Evolutionary conservation across 2,797 vertebrate species (phyloP).

Genomic region (Alauda arvensis): DNA sequence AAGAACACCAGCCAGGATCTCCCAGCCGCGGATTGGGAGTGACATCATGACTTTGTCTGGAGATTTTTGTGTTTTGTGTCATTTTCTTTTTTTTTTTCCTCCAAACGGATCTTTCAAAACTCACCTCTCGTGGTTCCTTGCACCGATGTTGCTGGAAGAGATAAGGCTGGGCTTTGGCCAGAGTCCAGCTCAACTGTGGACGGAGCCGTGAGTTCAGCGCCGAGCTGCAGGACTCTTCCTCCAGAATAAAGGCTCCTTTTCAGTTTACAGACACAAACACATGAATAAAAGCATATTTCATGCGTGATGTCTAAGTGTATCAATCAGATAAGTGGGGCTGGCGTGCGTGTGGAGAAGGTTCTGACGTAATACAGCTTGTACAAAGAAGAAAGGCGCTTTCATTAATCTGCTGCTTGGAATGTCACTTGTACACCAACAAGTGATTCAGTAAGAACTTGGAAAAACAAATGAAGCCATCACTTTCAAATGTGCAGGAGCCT

Average conservation of each 20-base stretch:
- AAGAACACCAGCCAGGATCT: neutral
- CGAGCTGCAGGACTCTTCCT: conserved; percentile 23
- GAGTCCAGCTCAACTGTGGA: neutral
- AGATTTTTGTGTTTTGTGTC: fast-evolving
- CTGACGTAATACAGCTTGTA: conserved; percentile 34
- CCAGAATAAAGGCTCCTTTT: conserved; percentile 55
- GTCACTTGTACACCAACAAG: conserved; percentile 44
- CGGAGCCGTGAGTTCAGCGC: neutral
- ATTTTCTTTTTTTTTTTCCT: fast-evolving
- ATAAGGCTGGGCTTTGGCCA: conserved; percentile 28
- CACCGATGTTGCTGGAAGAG: neutral
- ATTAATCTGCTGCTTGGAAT: conserved; percentile 44
- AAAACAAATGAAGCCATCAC: conserved; percentile 52
- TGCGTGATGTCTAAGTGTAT: conserved; percentile 54
- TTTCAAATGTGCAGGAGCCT: conserved; percentile 45
- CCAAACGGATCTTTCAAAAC: neutral
- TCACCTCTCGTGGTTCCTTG: conserved; percentile 9
- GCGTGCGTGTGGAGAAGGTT: conserved; percentile 24
- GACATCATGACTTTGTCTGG: neutral
- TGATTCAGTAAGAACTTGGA: conserved; percentile 54
- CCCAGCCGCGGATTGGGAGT: fast-evolving
- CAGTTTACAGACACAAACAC: conserved; percentile 43
- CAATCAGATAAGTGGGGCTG: conserved; percentile 60
- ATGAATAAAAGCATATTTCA: conserved; percentile 58
- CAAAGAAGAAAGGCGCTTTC: conserved; percentile 63